Percentiles rank a stretch among this genome's conserved stretches.
Evolutionary conservation across 2,797 vertebrate genomes (phyloP).

Genomic region (Philypnodon macrostomus): DNA sequence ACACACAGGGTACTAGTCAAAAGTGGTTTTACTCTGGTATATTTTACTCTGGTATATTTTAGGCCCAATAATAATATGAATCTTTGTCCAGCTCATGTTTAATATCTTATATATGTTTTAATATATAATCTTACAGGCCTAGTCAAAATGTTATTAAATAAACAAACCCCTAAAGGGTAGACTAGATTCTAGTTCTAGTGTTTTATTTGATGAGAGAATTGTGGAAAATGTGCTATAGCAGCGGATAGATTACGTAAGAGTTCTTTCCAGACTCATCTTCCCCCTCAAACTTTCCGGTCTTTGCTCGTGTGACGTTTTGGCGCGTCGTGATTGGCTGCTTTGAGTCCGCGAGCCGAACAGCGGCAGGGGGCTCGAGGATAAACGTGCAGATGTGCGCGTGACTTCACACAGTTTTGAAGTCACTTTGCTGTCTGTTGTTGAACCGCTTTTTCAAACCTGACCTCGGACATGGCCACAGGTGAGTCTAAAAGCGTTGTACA

Average conservation of each 20-base stretch:
- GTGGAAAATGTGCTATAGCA: background rate
- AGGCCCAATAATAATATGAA: too few species aligned
- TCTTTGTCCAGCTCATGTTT: too few species aligned
- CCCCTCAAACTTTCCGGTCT: slow-evolving; percentile 39
- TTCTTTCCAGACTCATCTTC: slow-evolving; percentile 16
- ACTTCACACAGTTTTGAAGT: slow-evolving; percentile 16
- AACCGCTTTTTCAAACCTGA: slow-evolving; percentile 51
- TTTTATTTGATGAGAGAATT: background rate
- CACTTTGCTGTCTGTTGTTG: slow-evolving; percentile 15
- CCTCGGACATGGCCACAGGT: slow-evolving; percentile 61
- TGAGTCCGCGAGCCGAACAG: slow-evolving; percentile 2
- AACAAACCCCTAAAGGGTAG: too few species aligned
- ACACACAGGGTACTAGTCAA: too few species aligned
- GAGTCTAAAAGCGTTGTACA: slow-evolving; percentile 48
- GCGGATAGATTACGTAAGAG: slow-evolving; percentile 29
- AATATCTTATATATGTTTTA: too few species aligned
- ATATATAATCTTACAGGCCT: too few species aligned
- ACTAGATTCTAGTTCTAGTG: too few species aligned
- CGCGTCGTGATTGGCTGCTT: slow-evolving; percentile 44
- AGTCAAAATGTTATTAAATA: too few species aligned
- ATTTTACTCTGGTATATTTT: too few species aligned
- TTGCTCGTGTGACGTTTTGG: slow-evolving; percentile 16
- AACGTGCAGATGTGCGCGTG: slow-evolving; percentile 17
- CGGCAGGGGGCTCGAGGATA: slow-evolving; percentile 24
- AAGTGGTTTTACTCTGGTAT: too few species aligned